Conservation (phyloP, 2,113 vertebrate species). For the Podarcis cretensis region DNA sequence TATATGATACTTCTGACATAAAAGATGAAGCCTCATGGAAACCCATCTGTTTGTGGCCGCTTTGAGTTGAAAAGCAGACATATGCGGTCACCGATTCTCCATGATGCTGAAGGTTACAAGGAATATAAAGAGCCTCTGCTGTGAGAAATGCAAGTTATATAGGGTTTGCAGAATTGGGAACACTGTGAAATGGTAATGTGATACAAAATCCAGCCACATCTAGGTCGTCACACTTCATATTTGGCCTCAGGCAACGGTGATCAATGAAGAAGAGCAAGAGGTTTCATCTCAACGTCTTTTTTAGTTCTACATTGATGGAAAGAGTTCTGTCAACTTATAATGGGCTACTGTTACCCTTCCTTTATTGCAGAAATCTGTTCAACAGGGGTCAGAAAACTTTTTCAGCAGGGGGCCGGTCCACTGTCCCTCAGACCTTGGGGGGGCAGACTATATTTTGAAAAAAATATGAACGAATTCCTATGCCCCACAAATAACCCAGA, state of each 20-base stretch:
- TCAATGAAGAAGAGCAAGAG: neutral
- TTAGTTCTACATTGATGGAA: neutral
- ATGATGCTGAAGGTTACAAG: slow-evolving; percentile 23
- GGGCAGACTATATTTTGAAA: no score
- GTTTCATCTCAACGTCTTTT: neutral
- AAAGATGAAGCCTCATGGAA: slow-evolving; percentile 21
- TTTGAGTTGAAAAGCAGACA: slow-evolving; percentile 21
- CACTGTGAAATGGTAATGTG: neutral
- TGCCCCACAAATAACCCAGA: no score
- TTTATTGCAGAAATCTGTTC: neutral
- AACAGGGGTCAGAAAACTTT: no score
- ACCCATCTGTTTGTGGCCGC: neutral
- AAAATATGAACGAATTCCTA: no score
- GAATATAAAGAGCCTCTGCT: slow-evolving; percentile 25
- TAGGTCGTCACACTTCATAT: neutral
- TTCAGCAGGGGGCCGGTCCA: no score
- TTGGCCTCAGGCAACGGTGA: neutral
- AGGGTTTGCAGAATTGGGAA: neutral
- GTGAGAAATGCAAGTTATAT: neutral
- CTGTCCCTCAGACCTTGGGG: no score
- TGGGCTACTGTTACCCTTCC: neutral
- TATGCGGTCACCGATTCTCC: slow-evolving; percentile 32
- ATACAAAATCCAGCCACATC: neutral
- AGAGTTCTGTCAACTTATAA: neutral
- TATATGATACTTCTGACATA: neutral